These are phyloP conservation scores for Tachina fera DNA, from an alignment of 2,888 invertebrate genomes.

Conservation along the genomic window DNA sequence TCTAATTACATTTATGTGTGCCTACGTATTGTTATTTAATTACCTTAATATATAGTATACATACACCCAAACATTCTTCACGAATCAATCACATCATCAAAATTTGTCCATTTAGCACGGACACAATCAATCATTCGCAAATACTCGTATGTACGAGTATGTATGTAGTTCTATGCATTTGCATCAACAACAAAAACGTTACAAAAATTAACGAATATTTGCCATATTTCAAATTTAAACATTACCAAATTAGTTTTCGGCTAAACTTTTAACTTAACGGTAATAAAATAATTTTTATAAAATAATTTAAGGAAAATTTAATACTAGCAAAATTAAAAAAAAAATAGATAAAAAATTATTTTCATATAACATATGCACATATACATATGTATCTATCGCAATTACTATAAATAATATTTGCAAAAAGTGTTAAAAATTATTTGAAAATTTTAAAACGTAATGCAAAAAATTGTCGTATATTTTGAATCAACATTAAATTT, in stretches of 20 bases:
- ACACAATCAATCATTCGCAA: constrained; percentile 59
- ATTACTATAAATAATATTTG: too few relatives aligned
- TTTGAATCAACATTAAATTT: too few relatives aligned
- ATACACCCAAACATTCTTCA: constrained; percentile 1
- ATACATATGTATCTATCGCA: too few relatives aligned
- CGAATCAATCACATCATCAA: constrained; percentile 67
- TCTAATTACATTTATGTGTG: neutral
- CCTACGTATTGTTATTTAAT: constrained; percentile 4
- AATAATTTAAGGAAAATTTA: constrained; percentile 8
- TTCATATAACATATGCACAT: too few relatives aligned
- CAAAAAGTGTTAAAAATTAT: too few relatives aligned
- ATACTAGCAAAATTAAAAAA: neutral
- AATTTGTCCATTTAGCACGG: constrained; percentile 46
- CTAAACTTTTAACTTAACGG: constrained; percentile 73
- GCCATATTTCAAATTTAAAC: constrained; percentile 15
- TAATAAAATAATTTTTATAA: constrained; percentile 27
- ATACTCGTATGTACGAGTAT: neutral
- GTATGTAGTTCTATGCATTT: constrained; percentile 9
- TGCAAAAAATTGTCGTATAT: too few relatives aligned
- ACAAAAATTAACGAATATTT: constrained; percentile 33
- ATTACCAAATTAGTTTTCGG: constrained; percentile 74
- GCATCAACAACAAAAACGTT: neutral
- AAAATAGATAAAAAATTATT: neutral
- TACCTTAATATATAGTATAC: neutral
- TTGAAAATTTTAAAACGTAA: too few relatives aligned